A percentile compares a stretch with the other conserved stretches of the same genome.
These are phyloP conservation scores for Steinernema scapterisci DNA, from an alignment of 2,888 invertebrate species.

Conservation along the genomic window DNA sequence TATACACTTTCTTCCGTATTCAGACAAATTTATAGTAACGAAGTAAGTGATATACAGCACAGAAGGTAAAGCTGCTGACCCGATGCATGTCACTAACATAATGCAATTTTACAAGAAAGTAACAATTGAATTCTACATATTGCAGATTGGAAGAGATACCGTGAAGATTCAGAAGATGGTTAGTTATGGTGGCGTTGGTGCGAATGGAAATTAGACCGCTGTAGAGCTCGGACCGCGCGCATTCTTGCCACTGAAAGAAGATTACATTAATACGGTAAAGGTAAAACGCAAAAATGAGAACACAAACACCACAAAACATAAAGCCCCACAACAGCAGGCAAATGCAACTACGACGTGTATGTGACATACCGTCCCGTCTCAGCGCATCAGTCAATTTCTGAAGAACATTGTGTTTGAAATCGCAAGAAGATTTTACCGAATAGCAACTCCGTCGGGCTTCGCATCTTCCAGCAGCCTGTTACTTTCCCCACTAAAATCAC, in stretches of 20 bases:
- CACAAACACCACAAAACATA: not conserved
- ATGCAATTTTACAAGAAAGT: not conserved
- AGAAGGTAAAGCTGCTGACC: constrained; percentile 25
- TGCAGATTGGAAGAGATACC: not conserved
- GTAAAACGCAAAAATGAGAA: not conserved
- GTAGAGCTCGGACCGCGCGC: not conserved
- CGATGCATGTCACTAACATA: constrained; percentile 28
- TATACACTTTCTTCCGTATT: not conserved
- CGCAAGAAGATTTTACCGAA: not conserved
- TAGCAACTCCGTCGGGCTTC: not conserved
- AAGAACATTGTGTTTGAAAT: not conserved
- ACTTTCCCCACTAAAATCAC: not conserved
- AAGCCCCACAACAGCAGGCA: not conserved
- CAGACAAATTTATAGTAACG: not conserved
- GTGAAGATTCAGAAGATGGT: too few relatives aligned
- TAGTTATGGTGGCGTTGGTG: too few relatives aligned
- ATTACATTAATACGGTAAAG: too few relatives aligned
- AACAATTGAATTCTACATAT: not conserved
- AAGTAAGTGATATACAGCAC: constrained; percentile 7
- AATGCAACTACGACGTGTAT: not conserved
- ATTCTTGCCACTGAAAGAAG: not conserved
- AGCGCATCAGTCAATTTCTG: not conserved
- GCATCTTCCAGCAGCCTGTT: not conserved
- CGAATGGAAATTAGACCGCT: not conserved
- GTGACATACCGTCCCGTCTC: too few relatives aligned